Evolutionary conservation across 2,797 vertebrate species (phyloP), one percentile per base, ranked within the genome.

Genomic region (Streptopelia turtur): DNA sequence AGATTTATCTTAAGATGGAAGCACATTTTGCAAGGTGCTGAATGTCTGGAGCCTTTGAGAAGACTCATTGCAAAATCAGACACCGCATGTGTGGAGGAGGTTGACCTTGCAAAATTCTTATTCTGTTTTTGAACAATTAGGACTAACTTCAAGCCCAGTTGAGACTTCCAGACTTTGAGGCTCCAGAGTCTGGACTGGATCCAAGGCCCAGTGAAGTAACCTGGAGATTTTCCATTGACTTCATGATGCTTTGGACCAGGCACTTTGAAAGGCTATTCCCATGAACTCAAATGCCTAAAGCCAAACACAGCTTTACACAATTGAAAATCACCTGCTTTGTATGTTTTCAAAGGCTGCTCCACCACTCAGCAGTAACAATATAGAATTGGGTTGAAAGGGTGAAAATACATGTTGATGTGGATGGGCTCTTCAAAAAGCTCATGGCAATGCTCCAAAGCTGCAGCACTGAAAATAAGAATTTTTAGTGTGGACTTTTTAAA

Each of bases 291-390:
- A 88, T 50, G 77, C 77, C 57, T 79, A 8, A 91, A 91, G 56
- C 87, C 93, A 96, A 93, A 85, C 90, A 68, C 1, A 5, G 53
- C 64, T 94, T 92, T 80, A 92, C 64, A 96, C 91, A 96, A 94
- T 94, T 95, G 90, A 94, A 96, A 95, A 87, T 89, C 87, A 96
- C 93, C 94, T 94, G 91, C 88, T 94, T 94, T 95, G 77, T 94
- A 53, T 76, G 80, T 90, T 93, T 95, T 93, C 80, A 95, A 95
- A 96, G 74, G 93, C 88, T 87, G 68, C 71, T 84, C 77, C 78
- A 68, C 70, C 75, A 87, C 83, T 91, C 50, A 65, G 50, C 76
- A 86, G 63, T 63, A 91, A 93, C 93, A 90, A 94, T 95, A 65
- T 9, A 88, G 85, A 94, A 94, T 53, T 72, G 83, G 72, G 53